These are phyloP conservation scores for Agonum fuliginosum DNA, from an alignment of 2,888 invertebrate species.

Conservation along the genomic window DNA sequence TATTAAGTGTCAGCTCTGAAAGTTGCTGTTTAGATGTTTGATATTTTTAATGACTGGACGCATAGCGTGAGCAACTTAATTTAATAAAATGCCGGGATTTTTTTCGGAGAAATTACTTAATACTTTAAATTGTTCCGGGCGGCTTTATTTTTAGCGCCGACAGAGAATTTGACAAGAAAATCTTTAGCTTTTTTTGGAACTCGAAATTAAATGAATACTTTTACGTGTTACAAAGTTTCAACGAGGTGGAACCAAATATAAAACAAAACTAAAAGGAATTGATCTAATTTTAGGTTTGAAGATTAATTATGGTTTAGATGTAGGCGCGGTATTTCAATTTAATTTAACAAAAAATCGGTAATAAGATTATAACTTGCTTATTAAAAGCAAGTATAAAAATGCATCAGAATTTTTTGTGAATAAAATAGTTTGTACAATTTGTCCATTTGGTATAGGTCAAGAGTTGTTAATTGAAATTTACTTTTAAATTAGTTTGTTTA, in stretches of 20 bases:
- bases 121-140: conserved; percentile 5
- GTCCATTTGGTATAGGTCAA: too few relatives aligned
- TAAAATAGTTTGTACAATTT: too few relatives aligned
- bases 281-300: too few relatives aligned
- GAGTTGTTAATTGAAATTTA: too few relatives aligned
- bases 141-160: conserved; percentile 14
- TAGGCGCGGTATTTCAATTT: too few relatives aligned
- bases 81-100: conserved; percentile 29
- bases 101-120: conserved; percentile 38
- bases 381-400: too few relatives aligned
- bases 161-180: neutral
- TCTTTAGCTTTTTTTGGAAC: neutral
- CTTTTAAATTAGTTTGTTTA: too few relatives aligned
- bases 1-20: conserved; percentile 34
- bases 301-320: too few relatives aligned
- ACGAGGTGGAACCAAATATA: neutral
- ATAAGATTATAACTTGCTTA: too few relatives aligned
- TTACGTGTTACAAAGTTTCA: neutral
- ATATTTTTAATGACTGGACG: conserved; percentile 22
- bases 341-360: too few relatives aligned
- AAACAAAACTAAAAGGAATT: too few relatives aligned
- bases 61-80: conserved; percentile 41
- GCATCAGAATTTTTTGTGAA: too few relatives aligned
- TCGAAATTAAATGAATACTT: neutral
- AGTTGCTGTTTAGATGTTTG: conserved; percentile 8